A percentile compares a stretch with the other conserved stretches of the same genome.
Conservation (phyloP, 2,113 vertebrate species). For the Gambusia holbrooki region DNA sequence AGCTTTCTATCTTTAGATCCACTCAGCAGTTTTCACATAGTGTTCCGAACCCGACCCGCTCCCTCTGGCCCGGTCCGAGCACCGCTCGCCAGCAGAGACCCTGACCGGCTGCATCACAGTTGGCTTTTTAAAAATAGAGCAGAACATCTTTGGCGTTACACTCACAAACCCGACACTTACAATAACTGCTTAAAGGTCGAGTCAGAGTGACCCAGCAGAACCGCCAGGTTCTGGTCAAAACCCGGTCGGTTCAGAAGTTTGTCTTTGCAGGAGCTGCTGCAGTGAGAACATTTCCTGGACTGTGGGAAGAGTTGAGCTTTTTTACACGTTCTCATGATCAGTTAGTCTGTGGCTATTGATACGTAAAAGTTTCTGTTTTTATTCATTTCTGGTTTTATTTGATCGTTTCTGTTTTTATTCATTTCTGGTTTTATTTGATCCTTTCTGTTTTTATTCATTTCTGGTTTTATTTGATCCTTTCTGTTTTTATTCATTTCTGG, state of each 20-base stretch:
- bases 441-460: too few relatives aligned
- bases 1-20: slow-evolving; percentile 23
- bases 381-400: too few relatives aligned
- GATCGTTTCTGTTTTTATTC: too few relatives aligned
- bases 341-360: too few relatives aligned
- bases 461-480: too few relatives aligned
- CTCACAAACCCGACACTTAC: too few relatives aligned
- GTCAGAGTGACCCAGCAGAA: not conserved
- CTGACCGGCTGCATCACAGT: not conserved
- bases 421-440: too few relatives aligned
- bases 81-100: not conserved
- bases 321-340: too few relatives aligned
- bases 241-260: too few relatives aligned
- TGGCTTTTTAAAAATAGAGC: slow-evolving; percentile 34
- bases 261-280: not conserved
- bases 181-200: not conserved
- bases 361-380: too few relatives aligned
- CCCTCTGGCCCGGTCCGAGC: slow-evolving; percentile 1
- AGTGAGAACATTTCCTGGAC: not conserved
- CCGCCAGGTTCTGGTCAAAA: not conserved
- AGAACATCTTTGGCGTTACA: not conserved
- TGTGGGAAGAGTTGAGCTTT: not conserved
- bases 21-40: slow-evolving; percentile 17
- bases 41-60: not conserved
- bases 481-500: too few relatives aligned